Conservation (phyloP, 2,797 vertebrate species). For the Lophius americanus region DNA sequence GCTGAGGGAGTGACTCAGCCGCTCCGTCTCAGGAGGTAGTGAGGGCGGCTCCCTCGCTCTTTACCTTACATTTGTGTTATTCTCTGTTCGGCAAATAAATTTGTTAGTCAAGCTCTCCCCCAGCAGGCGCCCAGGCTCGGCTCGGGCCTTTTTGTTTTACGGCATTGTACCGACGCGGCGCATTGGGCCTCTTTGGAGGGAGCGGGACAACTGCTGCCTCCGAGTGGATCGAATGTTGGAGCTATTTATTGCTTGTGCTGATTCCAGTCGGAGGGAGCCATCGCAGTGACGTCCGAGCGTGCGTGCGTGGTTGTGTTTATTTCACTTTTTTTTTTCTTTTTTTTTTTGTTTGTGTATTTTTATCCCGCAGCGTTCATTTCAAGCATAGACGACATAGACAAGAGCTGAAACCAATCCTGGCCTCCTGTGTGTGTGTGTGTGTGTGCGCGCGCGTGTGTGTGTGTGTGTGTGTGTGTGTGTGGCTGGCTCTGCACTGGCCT, state of each 20-base stretch:
- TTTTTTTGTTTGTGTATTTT: constrained; percentile 63
- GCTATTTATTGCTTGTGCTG: constrained; percentile 52
- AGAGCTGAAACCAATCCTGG: constrained; percentile 57
- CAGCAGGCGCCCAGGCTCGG: constrained; percentile 19
- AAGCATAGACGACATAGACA: constrained; percentile 44
- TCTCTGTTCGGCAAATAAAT: constrained; percentile 49
- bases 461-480: constrained; percentile 24
- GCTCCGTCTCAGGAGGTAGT: constrained; percentile 65
- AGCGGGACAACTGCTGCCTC: constrained; percentile 41
- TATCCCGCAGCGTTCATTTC: constrained; percentile 49
- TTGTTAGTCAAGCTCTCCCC: constrained; percentile 45
- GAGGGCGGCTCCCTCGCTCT: constrained; percentile 43
- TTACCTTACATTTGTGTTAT: constrained; percentile 65
- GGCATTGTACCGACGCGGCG: constrained; percentile 36
- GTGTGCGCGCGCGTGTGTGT: constrained; percentile 43
- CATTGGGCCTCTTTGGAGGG: constrained; percentile 33
- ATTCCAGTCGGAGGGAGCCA: constrained; percentile 36
- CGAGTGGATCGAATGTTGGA: constrained; percentile 24
- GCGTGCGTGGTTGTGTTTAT: constrained; percentile 37
- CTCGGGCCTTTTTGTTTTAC: constrained; percentile 48
- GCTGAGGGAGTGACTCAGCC: constrained; percentile 67
- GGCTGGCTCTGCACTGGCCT: constrained; percentile 60
- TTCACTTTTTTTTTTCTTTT: constrained; percentile 40
- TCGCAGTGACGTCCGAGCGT: constrained; percentile 32
- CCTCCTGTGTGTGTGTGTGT: constrained; percentile 38